Conservation (phyloP, 2,113 vertebrate genomes). For the Myrmophylax atrothorax region DNA sequence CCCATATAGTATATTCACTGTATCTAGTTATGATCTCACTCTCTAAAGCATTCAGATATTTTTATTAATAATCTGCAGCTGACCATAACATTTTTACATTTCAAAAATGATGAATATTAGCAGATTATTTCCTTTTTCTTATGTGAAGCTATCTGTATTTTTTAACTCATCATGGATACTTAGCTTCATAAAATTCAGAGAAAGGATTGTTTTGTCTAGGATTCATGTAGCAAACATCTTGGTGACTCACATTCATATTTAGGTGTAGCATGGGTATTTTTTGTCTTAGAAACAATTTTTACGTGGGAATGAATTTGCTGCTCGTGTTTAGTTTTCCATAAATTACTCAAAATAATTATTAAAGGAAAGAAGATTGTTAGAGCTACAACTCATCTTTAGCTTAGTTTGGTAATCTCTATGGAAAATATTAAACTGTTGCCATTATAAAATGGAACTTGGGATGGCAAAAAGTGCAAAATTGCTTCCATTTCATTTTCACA, state of each 20-base stretch:
- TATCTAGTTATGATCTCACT: neutral
- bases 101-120: neutral
- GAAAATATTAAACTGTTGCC: neutral
- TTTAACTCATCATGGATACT: neutral
- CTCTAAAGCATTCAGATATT: neutral
- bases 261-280: neutral
- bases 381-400: neutral
- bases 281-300: neutral
- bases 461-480: neutral
- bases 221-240: neutral
- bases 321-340: conserved; percentile 9
- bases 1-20: neutral
- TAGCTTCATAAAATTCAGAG: neutral
- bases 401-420: conserved; percentile 3
- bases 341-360: neutral
- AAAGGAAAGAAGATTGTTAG: conserved; percentile 28
- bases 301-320: neutral
- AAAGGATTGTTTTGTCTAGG: neutral
- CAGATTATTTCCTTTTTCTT: neutral
- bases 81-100: neutral
- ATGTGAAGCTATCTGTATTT: neutral
- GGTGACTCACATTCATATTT: neutral
- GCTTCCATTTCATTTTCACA: neutral
- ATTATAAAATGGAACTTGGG: neutral
- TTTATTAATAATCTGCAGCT: neutral